Conservation (phyloP, 2,113 vertebrate genomes). For the Perca fluviatilis region DNA sequence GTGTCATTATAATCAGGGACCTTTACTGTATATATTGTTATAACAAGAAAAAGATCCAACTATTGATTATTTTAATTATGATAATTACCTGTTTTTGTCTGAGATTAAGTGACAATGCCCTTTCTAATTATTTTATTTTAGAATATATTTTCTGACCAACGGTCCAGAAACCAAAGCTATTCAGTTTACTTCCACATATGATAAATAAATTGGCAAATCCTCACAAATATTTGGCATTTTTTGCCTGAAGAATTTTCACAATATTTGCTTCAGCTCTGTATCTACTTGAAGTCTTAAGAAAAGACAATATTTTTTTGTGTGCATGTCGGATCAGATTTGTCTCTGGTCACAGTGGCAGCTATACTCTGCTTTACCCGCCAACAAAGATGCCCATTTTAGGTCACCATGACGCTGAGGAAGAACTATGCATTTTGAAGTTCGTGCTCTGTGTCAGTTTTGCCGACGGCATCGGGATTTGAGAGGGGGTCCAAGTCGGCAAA, state of each 20-base stretch:
- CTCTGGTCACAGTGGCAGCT: not conserved
- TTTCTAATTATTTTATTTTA: not conserved
- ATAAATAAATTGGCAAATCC: not conserved
- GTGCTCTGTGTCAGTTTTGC: constrained; percentile 90
- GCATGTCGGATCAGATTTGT: not conserved
- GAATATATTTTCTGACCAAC: not conserved
- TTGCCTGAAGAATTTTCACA: not conserved
- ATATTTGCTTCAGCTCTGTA: not conserved
- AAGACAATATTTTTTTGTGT: not conserved
- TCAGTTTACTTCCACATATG: not conserved
- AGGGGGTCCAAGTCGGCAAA: constrained; percentile 97
- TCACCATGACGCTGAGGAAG: not conserved
- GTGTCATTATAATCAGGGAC: not conserved
- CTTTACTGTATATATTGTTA: not conserved
- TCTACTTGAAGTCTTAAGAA: not conserved
- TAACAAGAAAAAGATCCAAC: not conserved
- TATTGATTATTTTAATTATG: not conserved
- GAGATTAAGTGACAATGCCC: not conserved
- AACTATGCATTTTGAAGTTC: constrained; percentile 91
- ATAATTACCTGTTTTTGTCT: not conserved
- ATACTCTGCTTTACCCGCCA: constrained; percentile 2
- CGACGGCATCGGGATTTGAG: constrained; percentile 95
- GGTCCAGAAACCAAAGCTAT: not conserved
- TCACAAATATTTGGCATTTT: not conserved
- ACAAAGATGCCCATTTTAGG: not conserved